Percentiles rank a stretch among this genome's conserved stretches.
phyloP scores from a whole-genome alignment of 2,888 invertebrate genomes.

The Sepioteuthis lessoniana region DNA sequence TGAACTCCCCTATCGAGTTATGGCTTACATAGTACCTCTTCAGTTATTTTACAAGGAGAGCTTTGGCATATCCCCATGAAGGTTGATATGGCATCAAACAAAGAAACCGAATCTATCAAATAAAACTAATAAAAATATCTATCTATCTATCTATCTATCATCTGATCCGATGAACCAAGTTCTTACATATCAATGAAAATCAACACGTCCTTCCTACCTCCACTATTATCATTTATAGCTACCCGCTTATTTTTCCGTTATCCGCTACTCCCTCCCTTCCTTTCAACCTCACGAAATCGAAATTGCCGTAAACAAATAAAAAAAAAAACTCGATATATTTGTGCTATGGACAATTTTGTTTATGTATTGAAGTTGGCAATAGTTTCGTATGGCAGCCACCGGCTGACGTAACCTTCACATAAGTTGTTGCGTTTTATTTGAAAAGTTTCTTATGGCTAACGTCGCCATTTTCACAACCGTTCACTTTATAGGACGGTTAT shows the following conservation, averaged over 20 bases:
- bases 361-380: neutral
- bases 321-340: neutral
- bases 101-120: too few relatives aligned
- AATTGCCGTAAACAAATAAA: neutral
- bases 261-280: neutral
- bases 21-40: too few relatives aligned
- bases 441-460: neutral
- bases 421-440: neutral
- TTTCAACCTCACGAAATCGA: neutral
- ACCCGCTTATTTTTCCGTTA: neutral
- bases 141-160: too few relatives aligned
- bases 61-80: too few relatives aligned
- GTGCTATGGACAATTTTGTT: neutral
- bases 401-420: constrained; percentile 16
- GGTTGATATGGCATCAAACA: too few relatives aligned
- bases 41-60: too few relatives aligned
- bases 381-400: neutral
- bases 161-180: too few relatives aligned
- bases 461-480: constrained; percentile 13
- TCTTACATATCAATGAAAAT: too few relatives aligned
- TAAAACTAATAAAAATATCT: too few relatives aligned
- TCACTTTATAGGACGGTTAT: neutral
- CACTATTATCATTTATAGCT: too few relatives aligned
- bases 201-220: too few relatives aligned
- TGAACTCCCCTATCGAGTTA: too few relatives aligned